Evolutionary conservation across 2,888 invertebrate genomes (phyloP), one percentile per base, ranked within the genome.

Genomic region (Thyatira batis): DNA sequence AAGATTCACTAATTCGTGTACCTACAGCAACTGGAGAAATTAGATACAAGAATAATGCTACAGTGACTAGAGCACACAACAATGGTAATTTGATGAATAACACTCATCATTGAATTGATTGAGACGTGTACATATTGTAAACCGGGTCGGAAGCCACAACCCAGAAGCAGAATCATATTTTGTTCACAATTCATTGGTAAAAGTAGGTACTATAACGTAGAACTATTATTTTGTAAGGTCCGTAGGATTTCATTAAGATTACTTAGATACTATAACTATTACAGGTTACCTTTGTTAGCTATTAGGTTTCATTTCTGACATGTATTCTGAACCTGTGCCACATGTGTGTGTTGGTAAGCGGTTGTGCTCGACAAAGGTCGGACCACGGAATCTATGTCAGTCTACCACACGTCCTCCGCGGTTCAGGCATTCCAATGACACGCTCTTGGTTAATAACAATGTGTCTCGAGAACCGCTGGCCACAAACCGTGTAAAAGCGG

Each of bases 401-500:
- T 80, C 76, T 70, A 80, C 68, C 82, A 80, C 80, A 84, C 82
- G 82, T 81, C 84, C 76, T 76, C 76, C 65, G 72, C 69, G 69
- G 67, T 70, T 76, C 70, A 70, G 71, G 74, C 77, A 79, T 83
- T 81, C 76, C 78, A 80, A 80, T 83, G 85, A 79, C 78, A 83
- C 81, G 84, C 75, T 83, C 75, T 80, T 78, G 78, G 75, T 70
- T 80, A 81, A 83, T 85, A 84, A 87, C 87, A 88, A 88, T 87
- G 78, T 78, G 80, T 78, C 82, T 80, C 69, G 73, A 77, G 69
- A 67, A 70, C 69, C 80, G 74, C 73, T 67, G 69, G 80, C 87
- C 89, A 83, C 90, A 90, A 85, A 88, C 88, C 85, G 84, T 89
- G 86, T 87, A 90, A 90, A 89, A 89, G 89, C 86, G 88, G 89